These are phyloP conservation scores for Amorpha juglandis DNA, from an alignment of 2,888 invertebrate genomes.

Conservation along the genomic window DNA sequence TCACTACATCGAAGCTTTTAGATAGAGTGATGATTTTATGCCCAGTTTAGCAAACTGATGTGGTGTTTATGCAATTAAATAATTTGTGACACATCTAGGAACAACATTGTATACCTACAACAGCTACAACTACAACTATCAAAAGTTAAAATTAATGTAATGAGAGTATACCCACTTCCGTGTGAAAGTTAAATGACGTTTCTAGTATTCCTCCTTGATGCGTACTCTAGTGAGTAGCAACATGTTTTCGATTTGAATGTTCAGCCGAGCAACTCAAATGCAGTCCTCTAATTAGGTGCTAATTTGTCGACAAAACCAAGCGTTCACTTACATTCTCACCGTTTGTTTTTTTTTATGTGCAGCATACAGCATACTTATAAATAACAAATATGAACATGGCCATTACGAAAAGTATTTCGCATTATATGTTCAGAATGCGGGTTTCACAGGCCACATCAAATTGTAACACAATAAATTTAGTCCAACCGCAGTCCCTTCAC, in stretches of 20 bases:
- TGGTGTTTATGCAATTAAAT: slow-evolving; percentile 51
- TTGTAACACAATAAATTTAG: slow-evolving; percentile 82
- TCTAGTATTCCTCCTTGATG: neutral
- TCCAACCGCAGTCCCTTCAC: slow-evolving; percentile 82
- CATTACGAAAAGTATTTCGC: slow-evolving; percentile 33
- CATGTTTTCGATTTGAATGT: slow-evolving; percentile 23
- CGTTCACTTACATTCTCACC: slow-evolving; percentile 31
- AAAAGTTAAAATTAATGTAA: neutral
- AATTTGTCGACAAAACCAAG: slow-evolving; percentile 43
- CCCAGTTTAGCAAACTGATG: slow-evolving; percentile 66
- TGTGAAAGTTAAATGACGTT: neutral
- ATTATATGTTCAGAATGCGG: slow-evolving; percentile 50
- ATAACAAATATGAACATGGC: slow-evolving; percentile 29
- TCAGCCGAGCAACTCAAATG: slow-evolving; percentile 33
- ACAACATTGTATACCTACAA: too few species aligned
- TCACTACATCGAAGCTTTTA: slow-evolving; percentile 65
- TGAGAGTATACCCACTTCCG: neutral
- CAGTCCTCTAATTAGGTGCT: slow-evolving; percentile 42
- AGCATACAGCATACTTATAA: neutral
- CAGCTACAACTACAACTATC: neutral
- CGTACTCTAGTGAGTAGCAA: neutral
- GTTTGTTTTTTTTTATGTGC: slow-evolving; percentile 17
- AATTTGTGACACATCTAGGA: too few species aligned
- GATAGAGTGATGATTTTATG: slow-evolving; percentile 76
- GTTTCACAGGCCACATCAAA: slow-evolving; percentile 68